phyloP scores from a whole-genome alignment of 2,113 vertebrate genomes.

The Holacanthus passer region DNA sequence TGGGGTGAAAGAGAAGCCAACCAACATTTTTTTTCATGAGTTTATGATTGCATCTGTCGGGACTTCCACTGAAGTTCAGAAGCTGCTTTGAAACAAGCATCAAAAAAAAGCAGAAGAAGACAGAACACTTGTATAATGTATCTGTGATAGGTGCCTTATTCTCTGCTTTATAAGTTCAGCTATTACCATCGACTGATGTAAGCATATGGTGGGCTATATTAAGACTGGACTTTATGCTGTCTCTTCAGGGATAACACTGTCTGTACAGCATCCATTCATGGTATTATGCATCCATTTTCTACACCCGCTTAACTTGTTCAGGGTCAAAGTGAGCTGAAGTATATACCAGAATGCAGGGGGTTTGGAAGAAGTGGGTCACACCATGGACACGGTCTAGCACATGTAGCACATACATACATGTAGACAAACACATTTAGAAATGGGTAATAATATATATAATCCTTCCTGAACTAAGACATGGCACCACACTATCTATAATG shows the following conservation, averaged over 20 bases:
- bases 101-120: neutral
- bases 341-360: neutral
- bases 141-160: neutral
- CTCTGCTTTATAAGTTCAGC: neutral
- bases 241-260: constrained; percentile 6
- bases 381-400: neutral
- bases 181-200: neutral
- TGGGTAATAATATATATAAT: neutral
- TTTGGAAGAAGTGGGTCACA: neutral
- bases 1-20: neutral
- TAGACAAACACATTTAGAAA: neutral
- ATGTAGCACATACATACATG: neutral
- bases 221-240: neutral
- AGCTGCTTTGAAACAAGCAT: neutral
- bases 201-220: constrained; percentile 1
- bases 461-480: neutral
- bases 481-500: neutral
- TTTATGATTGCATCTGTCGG: neutral
- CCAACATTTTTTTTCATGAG: neutral
- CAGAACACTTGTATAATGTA: neutral
- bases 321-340: neutral
- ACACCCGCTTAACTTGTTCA: neutral
- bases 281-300: constrained; percentile 5
- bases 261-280: neutral
- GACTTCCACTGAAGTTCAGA: neutral